These are phyloP conservation scores for Pluvianellus socialis DNA, from an alignment of 2,113 vertebrate species.

Conservation along the genomic window DNA sequence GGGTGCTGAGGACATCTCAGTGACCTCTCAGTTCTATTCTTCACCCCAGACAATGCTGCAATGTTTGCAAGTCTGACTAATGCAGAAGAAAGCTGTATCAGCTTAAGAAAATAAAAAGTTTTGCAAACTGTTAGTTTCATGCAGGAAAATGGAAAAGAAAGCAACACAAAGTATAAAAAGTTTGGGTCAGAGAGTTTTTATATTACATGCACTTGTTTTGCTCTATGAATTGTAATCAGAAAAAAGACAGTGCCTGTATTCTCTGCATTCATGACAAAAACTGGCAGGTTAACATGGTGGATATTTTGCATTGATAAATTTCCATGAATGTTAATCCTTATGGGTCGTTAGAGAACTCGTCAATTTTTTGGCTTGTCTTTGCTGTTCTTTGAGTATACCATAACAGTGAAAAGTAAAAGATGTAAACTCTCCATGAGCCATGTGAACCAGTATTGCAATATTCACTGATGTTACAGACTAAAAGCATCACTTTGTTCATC, in stretches of 20 bases:
- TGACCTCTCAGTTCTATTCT: background rate
- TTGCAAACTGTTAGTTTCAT: background rate
- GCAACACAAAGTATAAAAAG: background rate
- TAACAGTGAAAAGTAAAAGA: background rate
- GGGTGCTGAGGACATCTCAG: background rate
- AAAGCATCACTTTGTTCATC: background rate
- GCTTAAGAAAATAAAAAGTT: background rate
- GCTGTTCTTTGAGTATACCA: background rate
- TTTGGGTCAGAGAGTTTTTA: background rate
- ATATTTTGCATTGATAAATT: background rate
- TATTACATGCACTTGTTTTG: background rate
- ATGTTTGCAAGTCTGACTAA: background rate
- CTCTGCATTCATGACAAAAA: background rate
- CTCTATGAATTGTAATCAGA: background rate
- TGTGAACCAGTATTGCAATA: background rate
- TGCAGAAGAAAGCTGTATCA: background rate
- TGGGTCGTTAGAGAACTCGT: background rate
- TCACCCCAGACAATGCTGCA: background rate
- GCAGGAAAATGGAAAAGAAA: background rate
- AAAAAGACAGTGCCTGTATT: background rate
- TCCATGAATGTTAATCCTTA: background rate
- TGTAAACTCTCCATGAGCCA: background rate
- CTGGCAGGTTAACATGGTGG: background rate
- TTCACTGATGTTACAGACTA: background rate
- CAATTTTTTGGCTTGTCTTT: background rate